Conservation (phyloP, 2,888 invertebrate species). For the Ormyrus pomaceus region DNA sequence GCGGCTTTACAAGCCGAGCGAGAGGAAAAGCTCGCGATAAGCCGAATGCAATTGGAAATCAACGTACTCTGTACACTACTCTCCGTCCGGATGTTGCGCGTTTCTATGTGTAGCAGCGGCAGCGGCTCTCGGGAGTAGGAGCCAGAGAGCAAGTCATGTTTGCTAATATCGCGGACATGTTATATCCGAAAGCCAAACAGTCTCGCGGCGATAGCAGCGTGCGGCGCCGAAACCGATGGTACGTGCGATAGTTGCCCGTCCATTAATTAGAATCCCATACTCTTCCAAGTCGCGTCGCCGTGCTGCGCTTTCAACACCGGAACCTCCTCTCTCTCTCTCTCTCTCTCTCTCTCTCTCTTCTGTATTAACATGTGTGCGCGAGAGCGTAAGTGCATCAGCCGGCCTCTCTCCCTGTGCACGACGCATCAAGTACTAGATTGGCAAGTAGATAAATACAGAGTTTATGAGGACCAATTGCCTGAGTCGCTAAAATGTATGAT, state of each 20-base stretch:
- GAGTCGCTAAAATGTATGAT: too few species aligned
- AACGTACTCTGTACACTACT: constrained; percentile 10
- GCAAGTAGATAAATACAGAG: too few species aligned
- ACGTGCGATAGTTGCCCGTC: constrained; percentile 48
- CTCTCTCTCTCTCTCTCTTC: constrained; percentile 11
- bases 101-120: background rate
- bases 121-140: background rate
- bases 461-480: too few species aligned
- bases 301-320: constrained; percentile 11
- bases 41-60: constrained; percentile 49
- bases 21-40: constrained; percentile 35
- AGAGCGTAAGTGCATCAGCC: too few species aligned
- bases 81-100: background rate
- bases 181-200: constrained; percentile 53
- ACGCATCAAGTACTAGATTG: too few species aligned
- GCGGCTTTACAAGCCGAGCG: background rate
- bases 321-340: background rate
- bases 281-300: constrained; percentile 38
- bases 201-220: constrained; percentile 6
- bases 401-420: too few species aligned
- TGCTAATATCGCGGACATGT: constrained; percentile 55
- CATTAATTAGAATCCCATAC: constrained; percentile 54
- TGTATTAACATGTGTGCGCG: too few species aligned
- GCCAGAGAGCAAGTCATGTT: background rate
- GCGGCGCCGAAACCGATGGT: constrained; percentile 38